These are phyloP conservation scores for Myanophis thanlyinensis DNA, from an alignment of 2,113 vertebrate species.

Conservation along the genomic window DNA sequence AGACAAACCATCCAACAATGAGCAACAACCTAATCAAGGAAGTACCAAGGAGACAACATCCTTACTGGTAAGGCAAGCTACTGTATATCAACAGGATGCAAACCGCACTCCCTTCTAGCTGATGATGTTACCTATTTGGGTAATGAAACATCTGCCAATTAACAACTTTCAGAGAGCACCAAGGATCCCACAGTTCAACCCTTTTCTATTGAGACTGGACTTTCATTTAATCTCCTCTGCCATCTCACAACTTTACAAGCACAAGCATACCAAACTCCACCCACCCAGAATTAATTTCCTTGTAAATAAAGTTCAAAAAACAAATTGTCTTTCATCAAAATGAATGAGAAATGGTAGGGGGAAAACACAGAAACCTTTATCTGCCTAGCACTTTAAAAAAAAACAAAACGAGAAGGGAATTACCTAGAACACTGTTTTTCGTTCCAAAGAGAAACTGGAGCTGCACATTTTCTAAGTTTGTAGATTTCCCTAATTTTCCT, in stretches of 20 bases:
- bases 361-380: background rate
- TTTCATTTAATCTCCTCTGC: background rate
- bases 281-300: background rate
- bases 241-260: background rate
- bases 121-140: background rate
- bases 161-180: background rate
- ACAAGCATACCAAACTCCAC: background rate
- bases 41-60: background rate
- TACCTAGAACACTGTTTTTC: background rate
- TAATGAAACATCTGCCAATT: background rate
- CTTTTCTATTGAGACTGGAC: background rate
- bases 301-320: background rate
- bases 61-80: background rate
- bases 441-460: background rate
- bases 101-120: background rate
- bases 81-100: background rate
- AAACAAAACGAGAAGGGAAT: background rate
- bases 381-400: background rate
- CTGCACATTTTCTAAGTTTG: background rate
- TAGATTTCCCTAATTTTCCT: background rate
- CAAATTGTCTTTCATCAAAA: background rate
- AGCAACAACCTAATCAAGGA: background rate
- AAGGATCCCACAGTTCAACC: background rate
- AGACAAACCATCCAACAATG: background rate
- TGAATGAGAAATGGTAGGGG: background rate